A percentile compares a stretch with the other conserved stretches of the same genome.
These are phyloP conservation scores for Ypsolopha scabrella DNA, from an alignment of 2,888 invertebrate species.

Conservation along the genomic window DNA sequence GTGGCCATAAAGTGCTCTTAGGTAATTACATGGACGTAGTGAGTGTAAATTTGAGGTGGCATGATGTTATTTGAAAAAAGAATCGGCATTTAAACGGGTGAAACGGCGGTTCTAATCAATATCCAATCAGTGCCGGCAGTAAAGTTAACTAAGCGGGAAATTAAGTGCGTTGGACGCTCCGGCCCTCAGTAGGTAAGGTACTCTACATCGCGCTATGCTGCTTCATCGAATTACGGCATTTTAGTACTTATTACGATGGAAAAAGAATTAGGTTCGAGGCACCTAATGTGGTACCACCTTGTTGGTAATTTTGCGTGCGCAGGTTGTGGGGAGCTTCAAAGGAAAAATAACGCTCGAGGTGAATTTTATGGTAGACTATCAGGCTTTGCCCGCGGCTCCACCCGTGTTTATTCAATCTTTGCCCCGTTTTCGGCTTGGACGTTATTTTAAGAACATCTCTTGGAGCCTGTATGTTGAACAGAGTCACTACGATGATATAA, in stretches of 20 bases:
- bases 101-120: constrained; percentile 64
- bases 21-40: constrained; percentile 59
- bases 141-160: constrained; percentile 69
- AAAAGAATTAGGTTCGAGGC: background rate
- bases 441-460: too few species aligned
- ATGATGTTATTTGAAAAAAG: constrained; percentile 56
- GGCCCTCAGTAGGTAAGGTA: constrained; percentile 1
- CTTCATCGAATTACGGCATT: background rate
- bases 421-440: too few species aligned
- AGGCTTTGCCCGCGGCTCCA: too few species aligned
- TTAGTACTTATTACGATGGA: background rate
- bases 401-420: too few species aligned
- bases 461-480: too few species aligned
- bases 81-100: constrained; percentile 52
- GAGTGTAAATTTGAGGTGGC: constrained; percentile 61
- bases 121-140: constrained; percentile 59
- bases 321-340: too few species aligned
- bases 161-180: constrained; percentile 39
- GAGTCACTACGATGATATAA: too few species aligned
- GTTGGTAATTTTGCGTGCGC: too few species aligned
- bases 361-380: too few species aligned
- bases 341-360: too few species aligned
- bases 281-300: too few species aligned
- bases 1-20: constrained; percentile 41
- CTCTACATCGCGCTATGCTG: background rate